phyloP scores from a whole-genome alignment of 2,113 vertebrate species.

The Canis aureus region DNA sequence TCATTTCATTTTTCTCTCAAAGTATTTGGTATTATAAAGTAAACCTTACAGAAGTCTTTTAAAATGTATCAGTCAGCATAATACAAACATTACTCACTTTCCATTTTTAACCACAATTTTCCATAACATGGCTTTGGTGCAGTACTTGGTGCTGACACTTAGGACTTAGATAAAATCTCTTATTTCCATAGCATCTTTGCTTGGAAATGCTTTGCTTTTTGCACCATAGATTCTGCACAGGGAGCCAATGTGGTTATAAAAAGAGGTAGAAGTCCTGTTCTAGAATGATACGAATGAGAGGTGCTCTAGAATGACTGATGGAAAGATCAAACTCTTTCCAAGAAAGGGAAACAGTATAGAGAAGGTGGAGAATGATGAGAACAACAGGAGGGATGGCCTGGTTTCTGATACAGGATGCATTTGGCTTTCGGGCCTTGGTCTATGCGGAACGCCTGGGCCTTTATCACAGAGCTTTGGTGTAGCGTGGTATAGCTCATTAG shows the following conservation, averaged over 20 bases:
- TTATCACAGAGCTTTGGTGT: not conserved
- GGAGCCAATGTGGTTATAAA: not conserved
- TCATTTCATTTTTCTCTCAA: conserved; percentile 38
- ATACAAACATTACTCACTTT: conserved; percentile 29
- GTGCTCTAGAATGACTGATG: not conserved
- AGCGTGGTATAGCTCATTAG: not conserved
- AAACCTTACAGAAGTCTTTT: not conserved
- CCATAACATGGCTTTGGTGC: not conserved
- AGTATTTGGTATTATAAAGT: not conserved
- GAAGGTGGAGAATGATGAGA: not conserved
- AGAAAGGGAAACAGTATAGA: not conserved
- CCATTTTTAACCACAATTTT: not conserved
- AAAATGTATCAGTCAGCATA: not conserved
- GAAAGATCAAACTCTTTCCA: not conserved
- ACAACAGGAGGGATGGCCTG: not conserved
- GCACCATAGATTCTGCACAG: not conserved
- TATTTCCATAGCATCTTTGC: not conserved
- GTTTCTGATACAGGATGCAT: not conserved
- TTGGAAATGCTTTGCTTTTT: not conserved
- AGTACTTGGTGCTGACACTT: not conserved
- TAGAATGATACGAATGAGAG: not conserved
- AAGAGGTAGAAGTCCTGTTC: not conserved
- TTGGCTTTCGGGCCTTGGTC: not conserved
- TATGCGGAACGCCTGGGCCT: not conserved
- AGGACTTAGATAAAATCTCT: not conserved